Conservation (phyloP, 2,797 vertebrate genomes). For the Oryzias dopingdopingensis region DNA sequence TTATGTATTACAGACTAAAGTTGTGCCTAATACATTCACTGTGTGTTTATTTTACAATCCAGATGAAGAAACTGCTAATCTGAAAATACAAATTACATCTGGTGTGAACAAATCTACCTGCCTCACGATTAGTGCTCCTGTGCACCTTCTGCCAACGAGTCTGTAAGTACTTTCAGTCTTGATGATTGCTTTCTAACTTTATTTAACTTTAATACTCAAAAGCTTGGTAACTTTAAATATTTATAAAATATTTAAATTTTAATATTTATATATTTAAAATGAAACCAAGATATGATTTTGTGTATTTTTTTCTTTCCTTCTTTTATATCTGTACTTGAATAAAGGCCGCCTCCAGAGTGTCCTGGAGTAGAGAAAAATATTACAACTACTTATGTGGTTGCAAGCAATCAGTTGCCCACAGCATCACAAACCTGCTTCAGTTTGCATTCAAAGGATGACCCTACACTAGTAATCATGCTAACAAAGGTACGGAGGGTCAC, state of each 20-base stretch:
- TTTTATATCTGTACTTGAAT: slow-evolving; percentile 8
- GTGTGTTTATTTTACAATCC: slow-evolving; percentile 11
- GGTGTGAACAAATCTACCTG: slow-evolving; percentile 67
- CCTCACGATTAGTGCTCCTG: slow-evolving; percentile 69
- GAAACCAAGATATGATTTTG: background rate
- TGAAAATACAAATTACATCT: slow-evolving; percentile 51
- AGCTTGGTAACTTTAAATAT: background rate
- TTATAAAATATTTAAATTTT: too few species aligned
- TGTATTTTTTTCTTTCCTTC: background rate
- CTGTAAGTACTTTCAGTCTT: slow-evolving; percentile 59
- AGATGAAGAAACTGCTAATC: slow-evolving; percentile 51
- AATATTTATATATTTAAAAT: background rate
- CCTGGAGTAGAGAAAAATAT: slow-evolving; percentile 37
- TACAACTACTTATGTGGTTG: slow-evolving; percentile 47
- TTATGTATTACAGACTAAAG: slow-evolving; percentile 1
- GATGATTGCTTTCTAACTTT: slow-evolving; percentile 5
- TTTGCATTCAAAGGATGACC: slow-evolving; percentile 64
- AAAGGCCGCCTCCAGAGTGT: slow-evolving; percentile 69
- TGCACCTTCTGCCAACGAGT: slow-evolving; percentile 62
- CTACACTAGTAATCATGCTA: slow-evolving; percentile 73
- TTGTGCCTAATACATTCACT: background rate
- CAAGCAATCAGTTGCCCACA: slow-evolving; percentile 20
- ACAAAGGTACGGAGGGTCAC: slow-evolving; percentile 61
- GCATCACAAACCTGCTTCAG: slow-evolving; percentile 65
- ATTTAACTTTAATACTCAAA: background rate